phyloP scores from a whole-genome alignment of 2,113 vertebrate species.

The Pyrgilauda ruficollis region DNA sequence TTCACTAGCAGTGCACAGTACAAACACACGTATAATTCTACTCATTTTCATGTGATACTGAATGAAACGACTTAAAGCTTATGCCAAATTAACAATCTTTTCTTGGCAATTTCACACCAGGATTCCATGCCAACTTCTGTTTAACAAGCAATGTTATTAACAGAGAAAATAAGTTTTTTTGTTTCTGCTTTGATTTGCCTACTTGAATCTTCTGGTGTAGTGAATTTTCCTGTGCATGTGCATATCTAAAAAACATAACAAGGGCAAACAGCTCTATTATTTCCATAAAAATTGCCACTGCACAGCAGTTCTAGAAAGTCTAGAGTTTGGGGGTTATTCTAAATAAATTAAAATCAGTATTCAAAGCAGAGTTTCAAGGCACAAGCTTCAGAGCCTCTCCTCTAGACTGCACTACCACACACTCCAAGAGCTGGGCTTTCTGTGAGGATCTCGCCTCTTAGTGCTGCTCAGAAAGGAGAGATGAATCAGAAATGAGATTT shows the following conservation, averaged over 20 bases:
- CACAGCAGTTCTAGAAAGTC: background rate
- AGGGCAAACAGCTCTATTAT: background rate
- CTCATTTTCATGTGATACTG: background rate
- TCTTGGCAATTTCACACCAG: conserved; percentile 27
- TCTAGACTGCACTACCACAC: background rate
- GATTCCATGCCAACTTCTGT: conserved; percentile 48
- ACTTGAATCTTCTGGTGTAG: background rate
- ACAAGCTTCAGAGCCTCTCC: background rate
- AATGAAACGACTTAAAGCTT: conserved; percentile 19
- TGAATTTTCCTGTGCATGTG: background rate
- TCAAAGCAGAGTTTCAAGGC: background rate
- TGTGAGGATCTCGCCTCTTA: background rate
- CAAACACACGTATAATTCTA: background rate
- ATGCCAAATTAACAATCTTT: conserved; percentile 46
- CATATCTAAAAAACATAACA: background rate
- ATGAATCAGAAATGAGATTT: conserved; percentile 22
- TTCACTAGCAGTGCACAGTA: background rate
- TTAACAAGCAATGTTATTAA: conserved; percentile 52
- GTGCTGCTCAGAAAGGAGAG: background rate
- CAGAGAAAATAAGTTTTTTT: conserved; percentile 42
- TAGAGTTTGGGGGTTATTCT: background rate
- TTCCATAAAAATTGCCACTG: background rate
- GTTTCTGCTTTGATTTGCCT: conserved; percentile 36
- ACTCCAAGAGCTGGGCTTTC: background rate
- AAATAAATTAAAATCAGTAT: background rate